A percentile compares a stretch with the other conserved stretches of the same genome.
phyloP scores from a whole-genome alignment of 2,888 invertebrate species.

The Neuroscelio doddi region DNA sequence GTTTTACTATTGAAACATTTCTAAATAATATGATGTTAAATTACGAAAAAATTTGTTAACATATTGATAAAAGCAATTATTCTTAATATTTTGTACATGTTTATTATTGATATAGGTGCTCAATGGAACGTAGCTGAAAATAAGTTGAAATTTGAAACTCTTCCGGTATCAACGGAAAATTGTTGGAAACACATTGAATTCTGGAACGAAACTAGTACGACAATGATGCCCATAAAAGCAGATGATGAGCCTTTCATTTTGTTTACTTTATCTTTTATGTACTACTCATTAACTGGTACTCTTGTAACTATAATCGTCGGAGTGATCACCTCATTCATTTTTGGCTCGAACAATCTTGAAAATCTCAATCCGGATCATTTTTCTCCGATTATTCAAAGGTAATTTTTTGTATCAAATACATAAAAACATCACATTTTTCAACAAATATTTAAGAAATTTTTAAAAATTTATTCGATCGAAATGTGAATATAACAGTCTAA shows the following conservation, averaged over 20 bases:
- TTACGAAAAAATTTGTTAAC: too few relatives aligned
- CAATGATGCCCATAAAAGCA: neutral
- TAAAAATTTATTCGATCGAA: neutral
- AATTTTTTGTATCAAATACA: conserved; percentile 1
- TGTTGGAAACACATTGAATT: conserved; percentile 40
- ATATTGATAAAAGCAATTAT: too few relatives aligned
- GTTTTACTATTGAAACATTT: too few relatives aligned
- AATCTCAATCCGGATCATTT: conserved; percentile 77
- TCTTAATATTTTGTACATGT: too few relatives aligned
- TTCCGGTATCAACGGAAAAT: conserved; percentile 54
- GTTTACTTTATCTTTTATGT: conserved; percentile 80
- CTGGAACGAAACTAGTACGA: conserved; percentile 14
- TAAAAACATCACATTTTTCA: neutral
- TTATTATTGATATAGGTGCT: conserved; percentile 49
- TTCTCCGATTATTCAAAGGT: conserved; percentile 75
- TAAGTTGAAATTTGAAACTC: conserved; percentile 43
- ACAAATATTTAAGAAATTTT: neutral
- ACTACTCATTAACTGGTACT: conserved; percentile 79
- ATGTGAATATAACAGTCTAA: neutral
- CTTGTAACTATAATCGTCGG: conserved; percentile 77
- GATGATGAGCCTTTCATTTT: conserved; percentile 72
- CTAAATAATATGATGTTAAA: too few relatives aligned
- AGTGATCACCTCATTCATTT: conserved; percentile 77
- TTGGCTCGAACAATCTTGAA: conserved; percentile 74
- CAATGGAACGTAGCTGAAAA: conserved; percentile 58